These are phyloP conservation scores for Poeciliopsis prolifica DNA, from an alignment of 2,113 vertebrate genomes.

Conservation along the genomic window DNA sequence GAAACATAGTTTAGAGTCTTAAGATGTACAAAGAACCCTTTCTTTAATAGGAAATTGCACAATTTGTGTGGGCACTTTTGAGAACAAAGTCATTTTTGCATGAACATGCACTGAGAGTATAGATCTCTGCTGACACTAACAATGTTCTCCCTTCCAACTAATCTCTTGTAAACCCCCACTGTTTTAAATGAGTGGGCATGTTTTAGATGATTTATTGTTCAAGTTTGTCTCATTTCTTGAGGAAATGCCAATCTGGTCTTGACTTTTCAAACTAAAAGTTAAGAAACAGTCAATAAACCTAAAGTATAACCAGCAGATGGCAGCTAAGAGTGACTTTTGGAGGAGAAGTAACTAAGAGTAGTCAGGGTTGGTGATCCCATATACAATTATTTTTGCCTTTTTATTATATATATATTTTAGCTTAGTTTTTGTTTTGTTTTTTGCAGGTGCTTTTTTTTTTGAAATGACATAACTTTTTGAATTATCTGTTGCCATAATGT, in stretches of 20 bases:
- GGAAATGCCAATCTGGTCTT: neutral
- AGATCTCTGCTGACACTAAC: no score
- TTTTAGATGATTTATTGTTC: slow-evolving; percentile 5
- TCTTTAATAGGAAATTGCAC: no score
- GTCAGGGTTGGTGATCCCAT: neutral
- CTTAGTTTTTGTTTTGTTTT: no score
- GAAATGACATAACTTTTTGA: neutral
- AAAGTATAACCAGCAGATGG: slow-evolving; percentile 59
- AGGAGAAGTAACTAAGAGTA: neutral
- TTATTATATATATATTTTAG: neutral
- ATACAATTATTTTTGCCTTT: neutral
- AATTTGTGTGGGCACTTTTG: no score
- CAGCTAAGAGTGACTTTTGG: slow-evolving; percentile 53
- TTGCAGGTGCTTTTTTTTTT: neutral
- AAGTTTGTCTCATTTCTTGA: neutral
- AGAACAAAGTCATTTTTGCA: no score
- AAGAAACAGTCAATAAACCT: neutral
- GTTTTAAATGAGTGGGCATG: neutral
- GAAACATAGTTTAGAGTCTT: no score
- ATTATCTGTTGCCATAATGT: neutral
- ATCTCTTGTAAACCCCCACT: neutral
- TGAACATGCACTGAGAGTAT: no score
- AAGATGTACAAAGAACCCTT: no score
- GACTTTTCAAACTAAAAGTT: neutral
- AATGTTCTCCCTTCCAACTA: no score